Evolutionary conservation across 1,140 invertebrate species (phyloP).

Genomic region (Drosophila aff.): DNA sequence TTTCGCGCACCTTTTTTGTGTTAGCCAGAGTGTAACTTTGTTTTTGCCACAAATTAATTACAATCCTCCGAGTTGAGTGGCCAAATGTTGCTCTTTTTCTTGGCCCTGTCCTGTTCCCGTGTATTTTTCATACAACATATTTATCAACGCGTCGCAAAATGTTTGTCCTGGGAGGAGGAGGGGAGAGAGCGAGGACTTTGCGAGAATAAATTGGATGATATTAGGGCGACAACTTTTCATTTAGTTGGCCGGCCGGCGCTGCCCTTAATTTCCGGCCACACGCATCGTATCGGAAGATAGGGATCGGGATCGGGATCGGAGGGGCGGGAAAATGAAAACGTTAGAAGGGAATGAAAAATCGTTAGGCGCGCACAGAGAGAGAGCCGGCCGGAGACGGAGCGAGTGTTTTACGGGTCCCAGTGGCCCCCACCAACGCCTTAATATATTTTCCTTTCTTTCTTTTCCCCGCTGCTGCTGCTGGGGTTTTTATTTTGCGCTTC

Average conservation of each 20-base stretch:
- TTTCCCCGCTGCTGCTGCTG: background rate
- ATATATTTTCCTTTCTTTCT: conserved; percentile 16
- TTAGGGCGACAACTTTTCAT: conserved; percentile 82
- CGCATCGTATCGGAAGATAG: conserved; percentile 46
- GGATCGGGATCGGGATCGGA: conserved; percentile 2
- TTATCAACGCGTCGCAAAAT: conserved; percentile 65
- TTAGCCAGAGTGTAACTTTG: conserved; percentile 11
- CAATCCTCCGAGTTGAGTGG: conserved; percentile 72
- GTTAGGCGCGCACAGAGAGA: conserved; percentile 22
- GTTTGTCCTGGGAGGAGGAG: conserved; percentile 48
- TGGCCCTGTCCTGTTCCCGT: conserved; percentile 14
- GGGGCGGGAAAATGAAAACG: conserved; percentile 58
- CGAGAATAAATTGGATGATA: conserved; percentile 78
- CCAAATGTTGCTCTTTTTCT: conserved; percentile 73
- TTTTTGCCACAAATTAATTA: conserved; percentile 74
- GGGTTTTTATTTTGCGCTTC: conserved; percentile 58
- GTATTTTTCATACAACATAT: conserved; percentile 73
- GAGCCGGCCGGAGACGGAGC: background rate
- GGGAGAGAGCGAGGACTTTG: conserved; percentile 41
- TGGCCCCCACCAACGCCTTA: background rate
- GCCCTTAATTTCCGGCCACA: conserved; percentile 80
- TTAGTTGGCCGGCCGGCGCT: conserved; percentile 58
- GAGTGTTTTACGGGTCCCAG: conserved; percentile 4
- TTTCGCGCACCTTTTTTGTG: conserved; percentile 66
- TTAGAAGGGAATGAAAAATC: conserved; percentile 70